Conservation (phyloP, 1,140 invertebrate genomes). For the Argopecten irradians region DNA sequence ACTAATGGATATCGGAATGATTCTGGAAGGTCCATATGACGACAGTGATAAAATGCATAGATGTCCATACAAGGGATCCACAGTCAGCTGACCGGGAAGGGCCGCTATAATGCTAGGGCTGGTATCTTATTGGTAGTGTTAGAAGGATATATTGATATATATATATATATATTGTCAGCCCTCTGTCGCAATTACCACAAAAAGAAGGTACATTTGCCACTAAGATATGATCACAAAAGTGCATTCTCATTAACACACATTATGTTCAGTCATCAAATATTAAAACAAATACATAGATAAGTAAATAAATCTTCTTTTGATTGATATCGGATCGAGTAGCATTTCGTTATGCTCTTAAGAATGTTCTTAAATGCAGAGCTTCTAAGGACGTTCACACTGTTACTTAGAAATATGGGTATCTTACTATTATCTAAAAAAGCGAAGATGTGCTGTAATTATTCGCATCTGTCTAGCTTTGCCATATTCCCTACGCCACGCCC, state of each 20-base stretch:
- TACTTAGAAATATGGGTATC: not conserved
- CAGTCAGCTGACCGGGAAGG: not conserved
- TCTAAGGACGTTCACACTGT: not conserved
- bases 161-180: too few species aligned
- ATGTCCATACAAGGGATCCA: not conserved
- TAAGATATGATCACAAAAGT: not conserved
- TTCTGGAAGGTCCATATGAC: not conserved
- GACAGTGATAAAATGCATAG: conserved; percentile 1
- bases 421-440: not conserved
- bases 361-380: not conserved
- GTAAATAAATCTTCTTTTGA: too few species aligned
- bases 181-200: not conserved
- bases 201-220: not conserved
- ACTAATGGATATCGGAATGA: not conserved
- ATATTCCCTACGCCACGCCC: not conserved
- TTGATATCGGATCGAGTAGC: too few species aligned
- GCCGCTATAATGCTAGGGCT: not conserved
- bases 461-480: not conserved
- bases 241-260: not conserved
- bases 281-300: too few species aligned
- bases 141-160: not conserved
- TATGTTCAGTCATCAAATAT: not conserved
- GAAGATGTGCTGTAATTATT: not conserved
- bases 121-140: not conserved
- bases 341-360: not conserved